These are phyloP conservation scores for Ptychobarbus kaznakovi DNA, from an alignment of 2,797 vertebrate species.

Conservation along the genomic window DNA sequence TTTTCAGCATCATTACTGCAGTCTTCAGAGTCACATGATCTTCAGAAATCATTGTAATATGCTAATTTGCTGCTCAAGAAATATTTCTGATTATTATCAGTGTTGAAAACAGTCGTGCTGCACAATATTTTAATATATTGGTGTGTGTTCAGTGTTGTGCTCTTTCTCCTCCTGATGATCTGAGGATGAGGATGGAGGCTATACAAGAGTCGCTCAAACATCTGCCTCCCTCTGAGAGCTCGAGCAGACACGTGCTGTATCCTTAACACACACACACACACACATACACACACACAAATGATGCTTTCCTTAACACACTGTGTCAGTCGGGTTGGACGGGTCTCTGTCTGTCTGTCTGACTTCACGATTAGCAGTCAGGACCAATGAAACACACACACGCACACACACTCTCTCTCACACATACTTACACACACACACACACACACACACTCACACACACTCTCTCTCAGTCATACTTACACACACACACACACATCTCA, in stretches of 20 bases:
- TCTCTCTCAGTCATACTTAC: too few relatives aligned
- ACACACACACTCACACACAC: not conserved
- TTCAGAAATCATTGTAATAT: too few relatives aligned
- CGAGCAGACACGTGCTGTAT: slow-evolving; percentile 33
- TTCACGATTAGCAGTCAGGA: not conserved
- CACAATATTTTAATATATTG: not conserved
- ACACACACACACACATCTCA: too few relatives aligned
- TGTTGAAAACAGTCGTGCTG: too few relatives aligned
- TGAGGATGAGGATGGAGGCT: slow-evolving; percentile 41
- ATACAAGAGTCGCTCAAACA: slow-evolving; percentile 46
- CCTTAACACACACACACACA: slow-evolving; percentile 58
- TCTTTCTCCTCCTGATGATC: slow-evolving; percentile 38
- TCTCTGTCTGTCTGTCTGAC: slow-evolving; percentile 18
- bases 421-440: not conserved
- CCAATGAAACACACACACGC: not conserved
- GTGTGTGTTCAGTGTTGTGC: slow-evolving; percentile 43
- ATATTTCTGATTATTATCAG: too few relatives aligned
- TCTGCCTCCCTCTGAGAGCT: slow-evolving; percentile 26
- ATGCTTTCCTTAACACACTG: slow-evolving; percentile 7
- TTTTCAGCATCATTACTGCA: too few relatives aligned
- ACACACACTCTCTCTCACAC: not conserved
- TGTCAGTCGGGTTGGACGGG: slow-evolving; percentile 10
- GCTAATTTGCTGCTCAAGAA: too few relatives aligned
- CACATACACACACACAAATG: not conserved
- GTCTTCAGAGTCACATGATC: not conserved